Evolutionary conservation across 2,888 invertebrate species (phyloP), one percentile per base, ranked within the genome.

Genomic region (Drosophila subsilvestris): DNA sequence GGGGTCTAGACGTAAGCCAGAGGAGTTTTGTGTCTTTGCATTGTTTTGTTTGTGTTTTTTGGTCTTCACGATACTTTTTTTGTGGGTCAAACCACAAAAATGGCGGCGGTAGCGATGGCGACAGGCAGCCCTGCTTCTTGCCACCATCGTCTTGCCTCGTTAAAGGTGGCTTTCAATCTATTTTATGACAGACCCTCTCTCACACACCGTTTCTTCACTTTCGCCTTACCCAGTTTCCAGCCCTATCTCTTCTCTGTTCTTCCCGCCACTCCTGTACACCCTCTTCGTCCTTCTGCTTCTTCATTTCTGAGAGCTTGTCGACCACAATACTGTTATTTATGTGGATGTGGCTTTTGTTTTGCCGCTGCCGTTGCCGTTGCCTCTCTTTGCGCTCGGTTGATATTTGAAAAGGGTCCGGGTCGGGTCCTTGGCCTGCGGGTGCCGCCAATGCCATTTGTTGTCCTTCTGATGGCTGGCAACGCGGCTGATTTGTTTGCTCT

Each of bases 41-140:
- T 51, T 67, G 20, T 57, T 56, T 61, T 61, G 25, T 55, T 47
- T n/a, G 55, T 37, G 20, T 59, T 9, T 42, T 54, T 65, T 57
- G 65, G 65, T 71, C 66, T 73, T 76, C 45, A 72, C 60, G 72
- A 75, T 75, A 67, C 75, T 70, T 67, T 37, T 75, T 79, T 25
- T 85, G 67, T 75, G 86, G 88, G 88, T 82, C 86, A 83, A 82
- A 73, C 78, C 86, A 80, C 86, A 75, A 78, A 55, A 85, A 82
- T 74, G 74, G 58, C 80, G 67, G 32, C 62, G 59, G 53, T 51
- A 45, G 57, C 59, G 48, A 63, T 66, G 77, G 58, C 51, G 54
- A 68, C 65, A 66, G 59, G 53, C 37, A 29, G 20, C 42, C n/a
- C 27, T 32, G 61, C 65, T 9, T 1, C 14, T 6, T 43, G 43